Base-by-base conservation (phyloP, 1,140 invertebrate genomes). In the Halictus rubicundus region DNA sequence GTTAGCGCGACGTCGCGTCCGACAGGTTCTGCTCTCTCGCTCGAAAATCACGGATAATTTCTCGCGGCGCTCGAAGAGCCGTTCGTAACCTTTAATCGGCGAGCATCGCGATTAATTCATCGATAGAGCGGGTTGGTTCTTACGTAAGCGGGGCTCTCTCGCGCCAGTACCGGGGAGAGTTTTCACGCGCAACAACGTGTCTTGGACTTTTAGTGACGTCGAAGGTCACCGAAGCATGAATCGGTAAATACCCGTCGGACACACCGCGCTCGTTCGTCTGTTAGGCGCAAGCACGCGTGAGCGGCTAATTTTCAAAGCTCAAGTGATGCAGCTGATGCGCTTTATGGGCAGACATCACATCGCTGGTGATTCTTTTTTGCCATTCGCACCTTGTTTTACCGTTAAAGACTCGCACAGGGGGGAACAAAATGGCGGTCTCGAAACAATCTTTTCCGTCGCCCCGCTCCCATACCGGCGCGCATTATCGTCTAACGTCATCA, bases 161-260 rank as follows among this genome's bases (percentile, higher is more conserved):
- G 25, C 68, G 25, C 49, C 65, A 46, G 65, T 46, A 66, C 57
- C 46, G 68, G 77, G 10, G 42, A 46, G 42, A 46, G 42, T 73
- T 78, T 71, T 32, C 49, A 68, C 42, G n/a, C 27, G 65, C 37
- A 32, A 32, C 8, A 16, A 70, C 23, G 64, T 49, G 37, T 69
- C 54, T 61, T 16, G 39, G 72, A 69, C 49, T 85, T 80, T 72
- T 75, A 81, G 78, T 73, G 78, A 64, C 71, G 71, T 42, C 52
- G 82, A 81, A 85, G 78, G 77, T 76, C 72, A 63, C 54, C 68
- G 60, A 76, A 80, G 61, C 77, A 77, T 72, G 82, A 83, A 80
- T 84, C 81, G 57, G 82, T 80, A 84, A 84, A 84, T 84, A 80
- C 66, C 66, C 14, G 66, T 49, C 32, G 32, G 32, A 32, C 32